phyloP scores from a whole-genome alignment of 2,797 vertebrate genomes.

The Buceros bicornis region DNA sequence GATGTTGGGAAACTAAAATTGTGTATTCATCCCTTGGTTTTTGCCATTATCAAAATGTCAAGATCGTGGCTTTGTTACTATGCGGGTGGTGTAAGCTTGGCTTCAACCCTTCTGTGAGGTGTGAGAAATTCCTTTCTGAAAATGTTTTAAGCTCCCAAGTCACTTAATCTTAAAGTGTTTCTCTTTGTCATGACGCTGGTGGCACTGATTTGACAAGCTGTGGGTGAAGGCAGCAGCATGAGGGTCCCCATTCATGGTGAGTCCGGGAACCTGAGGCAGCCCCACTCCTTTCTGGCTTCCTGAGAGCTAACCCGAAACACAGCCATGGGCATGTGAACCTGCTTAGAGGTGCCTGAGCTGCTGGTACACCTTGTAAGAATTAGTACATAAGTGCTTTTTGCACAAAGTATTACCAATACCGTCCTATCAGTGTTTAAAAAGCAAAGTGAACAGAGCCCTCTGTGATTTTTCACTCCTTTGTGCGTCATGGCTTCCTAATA shows the following conservation, averaged over 20 bases:
- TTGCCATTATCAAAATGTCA: neutral
- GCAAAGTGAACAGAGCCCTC: neutral
- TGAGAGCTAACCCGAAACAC: neutral
- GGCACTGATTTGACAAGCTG: neutral
- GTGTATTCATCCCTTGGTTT: neutral
- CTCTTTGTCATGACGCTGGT: accelerated
- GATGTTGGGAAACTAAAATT: neutral
- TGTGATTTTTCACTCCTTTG: neutral
- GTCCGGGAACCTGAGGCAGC: neutral
- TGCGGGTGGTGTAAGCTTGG: accelerated
- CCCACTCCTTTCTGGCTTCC: neutral
- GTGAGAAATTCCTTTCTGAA: neutral
- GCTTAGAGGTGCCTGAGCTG: neutral
- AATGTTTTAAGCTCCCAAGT: neutral
- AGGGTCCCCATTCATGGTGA: accelerated
- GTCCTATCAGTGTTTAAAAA: neutral
- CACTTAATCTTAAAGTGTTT: neutral
- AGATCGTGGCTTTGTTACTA: neutral
- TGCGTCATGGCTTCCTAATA: neutral
- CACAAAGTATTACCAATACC: neutral
- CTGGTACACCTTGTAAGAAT: neutral
- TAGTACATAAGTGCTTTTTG: neutral
- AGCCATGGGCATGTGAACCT: neutral
- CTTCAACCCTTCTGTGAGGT: neutral
- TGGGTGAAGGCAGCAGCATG: accelerated